phyloP scores from a whole-genome alignment of 1,140 invertebrate genomes.

The Lucilia sericata region DNA sequence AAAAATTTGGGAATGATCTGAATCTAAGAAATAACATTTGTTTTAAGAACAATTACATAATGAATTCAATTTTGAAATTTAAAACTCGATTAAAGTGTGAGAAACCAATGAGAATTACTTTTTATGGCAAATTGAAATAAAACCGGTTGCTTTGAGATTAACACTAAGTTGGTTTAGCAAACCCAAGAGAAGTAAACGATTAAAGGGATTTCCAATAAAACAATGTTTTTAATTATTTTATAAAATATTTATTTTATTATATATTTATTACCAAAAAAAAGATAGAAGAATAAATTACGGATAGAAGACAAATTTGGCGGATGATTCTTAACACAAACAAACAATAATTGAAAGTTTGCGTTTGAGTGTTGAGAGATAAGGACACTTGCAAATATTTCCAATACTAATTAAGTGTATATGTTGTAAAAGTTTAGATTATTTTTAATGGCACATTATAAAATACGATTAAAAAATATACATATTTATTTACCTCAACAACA shows the following conservation, averaged over 20 bases:
- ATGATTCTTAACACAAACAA: background rate
- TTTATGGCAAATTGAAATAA: too few relatives aligned
- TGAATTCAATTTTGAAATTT: too few relatives aligned
- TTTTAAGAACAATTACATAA: too few relatives aligned
- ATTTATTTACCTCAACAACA: background rate
- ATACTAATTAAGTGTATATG: background rate
- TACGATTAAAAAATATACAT: background rate
- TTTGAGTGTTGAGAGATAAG: background rate
- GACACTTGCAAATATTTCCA: background rate
- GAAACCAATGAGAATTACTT: too few relatives aligned
- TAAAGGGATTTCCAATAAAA: too few relatives aligned
- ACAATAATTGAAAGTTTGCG: background rate
- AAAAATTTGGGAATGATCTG: too few relatives aligned
- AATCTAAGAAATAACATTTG: too few relatives aligned
- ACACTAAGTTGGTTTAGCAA: too few relatives aligned
- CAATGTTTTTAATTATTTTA: background rate
- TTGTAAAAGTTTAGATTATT: background rate
- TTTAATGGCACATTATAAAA: constrained; percentile 20
- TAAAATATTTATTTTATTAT: background rate
- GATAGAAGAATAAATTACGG: constrained; percentile 1
- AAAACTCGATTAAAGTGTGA: too few relatives aligned
- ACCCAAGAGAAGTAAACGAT: too few relatives aligned
- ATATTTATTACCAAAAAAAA: background rate
- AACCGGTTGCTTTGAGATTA: too few relatives aligned
- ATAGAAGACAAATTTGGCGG: constrained; percentile 21